Conservation (phyloP, 1,140 invertebrate species). For the Conus betulinus region DNA sequence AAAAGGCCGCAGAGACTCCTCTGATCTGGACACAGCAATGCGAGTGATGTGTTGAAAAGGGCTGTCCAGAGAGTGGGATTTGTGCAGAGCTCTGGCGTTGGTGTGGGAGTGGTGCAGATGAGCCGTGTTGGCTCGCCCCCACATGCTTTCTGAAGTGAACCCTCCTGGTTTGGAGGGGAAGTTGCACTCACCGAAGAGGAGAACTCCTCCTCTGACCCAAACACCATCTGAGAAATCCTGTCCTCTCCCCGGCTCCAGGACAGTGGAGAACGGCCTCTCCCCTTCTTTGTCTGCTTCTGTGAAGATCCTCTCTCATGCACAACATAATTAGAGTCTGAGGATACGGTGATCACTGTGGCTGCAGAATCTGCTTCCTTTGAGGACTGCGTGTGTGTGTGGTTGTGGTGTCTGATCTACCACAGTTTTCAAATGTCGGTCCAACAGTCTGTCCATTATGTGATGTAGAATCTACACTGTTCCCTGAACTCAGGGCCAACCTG, state of each 20-base stretch:
- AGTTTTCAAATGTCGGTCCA: not conserved
- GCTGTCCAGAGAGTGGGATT: slow-evolving; percentile 15
- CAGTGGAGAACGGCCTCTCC: too few relatives aligned
- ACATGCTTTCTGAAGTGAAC: slow-evolving; percentile 16
- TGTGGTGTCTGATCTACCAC: not conserved
- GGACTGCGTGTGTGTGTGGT: not conserved
- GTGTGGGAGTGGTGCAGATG: slow-evolving; percentile 9
- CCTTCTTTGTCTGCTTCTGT: not conserved
- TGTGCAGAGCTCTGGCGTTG: not conserved
- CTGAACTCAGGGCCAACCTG: not conserved
- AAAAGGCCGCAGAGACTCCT: not conserved
- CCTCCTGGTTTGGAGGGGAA: not conserved
- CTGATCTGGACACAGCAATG: slow-evolving; percentile 28
- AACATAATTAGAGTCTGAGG: not conserved
- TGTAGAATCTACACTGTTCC: not conserved
- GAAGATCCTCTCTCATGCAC: too few relatives aligned
- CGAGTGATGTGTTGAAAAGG: slow-evolving; percentile 20
- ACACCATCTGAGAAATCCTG: slow-evolving; percentile 16
- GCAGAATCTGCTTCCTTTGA: not conserved
- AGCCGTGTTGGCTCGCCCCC: not conserved
- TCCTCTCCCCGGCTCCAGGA: not conserved
- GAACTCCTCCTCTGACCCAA: slow-evolving; percentile 14
- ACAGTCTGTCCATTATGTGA: not conserved
- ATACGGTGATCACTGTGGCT: not conserved
- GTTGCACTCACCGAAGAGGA: not conserved